A percentile compares a stretch with the other conserved stretches of the same genome.
phyloP scores from a whole-genome alignment of 2,797 vertebrate species.

The Pitangus sulphuratus region DNA sequence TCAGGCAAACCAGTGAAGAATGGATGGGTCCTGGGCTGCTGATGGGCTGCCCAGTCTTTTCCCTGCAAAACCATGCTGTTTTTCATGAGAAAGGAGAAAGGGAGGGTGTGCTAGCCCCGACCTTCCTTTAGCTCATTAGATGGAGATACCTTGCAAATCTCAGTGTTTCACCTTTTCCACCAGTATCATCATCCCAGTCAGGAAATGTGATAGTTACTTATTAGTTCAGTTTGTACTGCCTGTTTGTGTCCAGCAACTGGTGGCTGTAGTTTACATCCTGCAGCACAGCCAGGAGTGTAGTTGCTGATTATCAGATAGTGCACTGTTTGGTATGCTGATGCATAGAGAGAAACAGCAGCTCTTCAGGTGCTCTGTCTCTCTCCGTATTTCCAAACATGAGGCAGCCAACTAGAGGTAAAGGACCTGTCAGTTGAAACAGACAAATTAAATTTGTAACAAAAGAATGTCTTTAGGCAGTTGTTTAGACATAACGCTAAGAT shows the following conservation, averaged over 20 bases:
- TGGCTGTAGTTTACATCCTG: neutral
- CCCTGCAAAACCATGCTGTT: neutral
- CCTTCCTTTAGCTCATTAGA: neutral
- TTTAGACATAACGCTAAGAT: slow-evolving; percentile 52
- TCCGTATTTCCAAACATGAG: slow-evolving; percentile 20
- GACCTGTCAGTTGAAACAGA: slow-evolving; percentile 12
- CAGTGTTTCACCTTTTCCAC: neutral
- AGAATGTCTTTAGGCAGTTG: slow-evolving; percentile 56
- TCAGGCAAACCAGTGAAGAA: neutral
- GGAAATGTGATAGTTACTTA: neutral
- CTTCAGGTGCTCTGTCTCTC: neutral
- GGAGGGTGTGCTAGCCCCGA: accelerated
- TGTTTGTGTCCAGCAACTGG: neutral
- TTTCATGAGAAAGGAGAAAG: neutral
- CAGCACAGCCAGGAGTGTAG: accelerated
- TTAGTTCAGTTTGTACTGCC: neutral
- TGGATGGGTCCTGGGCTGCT: neutral
- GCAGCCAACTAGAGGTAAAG: neutral
- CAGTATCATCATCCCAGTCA: neutral
- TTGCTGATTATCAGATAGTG: neutral
- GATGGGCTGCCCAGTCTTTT: neutral
- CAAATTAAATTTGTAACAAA: slow-evolving; percentile 53
- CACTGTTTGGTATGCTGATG: neutral
- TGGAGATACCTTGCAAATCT: neutral
- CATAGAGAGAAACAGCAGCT: neutral